These are phyloP conservation scores for Drosophila paranaensis DNA, from an alignment of 2,888 invertebrate species.

Conservation along the genomic window DNA sequence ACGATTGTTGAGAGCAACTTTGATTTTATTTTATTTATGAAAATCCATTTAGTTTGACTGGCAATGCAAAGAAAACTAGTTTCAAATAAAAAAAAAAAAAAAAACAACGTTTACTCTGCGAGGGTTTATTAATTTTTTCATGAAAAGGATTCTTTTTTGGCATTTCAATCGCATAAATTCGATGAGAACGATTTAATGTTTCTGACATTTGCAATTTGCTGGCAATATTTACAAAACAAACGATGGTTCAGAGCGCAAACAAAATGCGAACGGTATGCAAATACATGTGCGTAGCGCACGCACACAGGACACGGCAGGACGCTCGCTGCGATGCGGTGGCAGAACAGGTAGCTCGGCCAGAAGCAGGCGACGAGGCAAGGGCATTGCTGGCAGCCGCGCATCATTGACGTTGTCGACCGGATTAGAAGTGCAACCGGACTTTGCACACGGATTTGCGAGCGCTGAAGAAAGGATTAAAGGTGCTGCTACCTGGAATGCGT, in stretches of 20 bases:
- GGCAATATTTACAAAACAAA: conserved; percentile 72
- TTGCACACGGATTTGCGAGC: conserved; percentile 54
- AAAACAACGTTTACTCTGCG: too few relatives aligned
- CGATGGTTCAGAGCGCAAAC: conserved; percentile 51
- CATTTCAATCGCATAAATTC: background rate
- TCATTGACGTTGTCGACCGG: conserved; percentile 69
- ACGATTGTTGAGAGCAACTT: background rate
- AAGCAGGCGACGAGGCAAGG: background rate
- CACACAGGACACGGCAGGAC: conserved; percentile 13
- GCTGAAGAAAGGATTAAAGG: conserved; percentile 73
- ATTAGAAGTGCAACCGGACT: conserved; percentile 75
- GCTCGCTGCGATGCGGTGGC: conserved; percentile 1
- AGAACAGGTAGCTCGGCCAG: conserved; percentile 23
- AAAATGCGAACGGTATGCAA: conserved; percentile 54
- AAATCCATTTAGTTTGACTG: background rate
- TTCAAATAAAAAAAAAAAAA: background rate
- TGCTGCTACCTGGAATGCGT: conserved; percentile 57
- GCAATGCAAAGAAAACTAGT: background rate
- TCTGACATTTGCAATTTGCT: background rate
- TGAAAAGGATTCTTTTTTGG: background rate
- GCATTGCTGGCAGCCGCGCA: conserved; percentile 29
- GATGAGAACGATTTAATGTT: background rate
- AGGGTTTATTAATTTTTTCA: background rate
- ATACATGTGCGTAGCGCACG: conserved; percentile 24
- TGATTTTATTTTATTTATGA: too few relatives aligned